Evolutionary conservation across 2,797 vertebrate genomes (phyloP), one percentile per base, ranked within the genome.

Genomic region (Podarcis siculus): DNA sequence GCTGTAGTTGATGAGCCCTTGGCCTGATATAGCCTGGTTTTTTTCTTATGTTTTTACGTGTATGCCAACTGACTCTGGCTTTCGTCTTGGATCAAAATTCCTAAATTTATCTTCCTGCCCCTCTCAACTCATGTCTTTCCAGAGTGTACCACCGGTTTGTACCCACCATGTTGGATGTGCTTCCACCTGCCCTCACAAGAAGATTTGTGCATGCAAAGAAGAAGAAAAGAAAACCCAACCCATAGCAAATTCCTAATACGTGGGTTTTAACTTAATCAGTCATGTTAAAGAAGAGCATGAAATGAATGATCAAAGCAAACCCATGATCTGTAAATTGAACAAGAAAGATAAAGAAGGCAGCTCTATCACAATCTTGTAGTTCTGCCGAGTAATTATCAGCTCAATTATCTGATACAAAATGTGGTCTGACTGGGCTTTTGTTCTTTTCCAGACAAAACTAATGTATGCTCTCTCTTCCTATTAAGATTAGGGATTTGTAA

Each of bases 241-340:
- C 87, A 79, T 37, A 64, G 37, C 37, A 73, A 80, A 73, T 79
- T 27, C 37, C n/a, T 75, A 84, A 85, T 80, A 79, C 39, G 6
- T 79, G 55, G 42, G 32, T 58, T 84, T 84, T 64, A 72, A 64
- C 82, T 64, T 73, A 85, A 84, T 73, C 83, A 80, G 78, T 81
- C 83, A n/a, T 73, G 42, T 73, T 81, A 89, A 58, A 71, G 78
- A 89, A 89, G 83, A 55, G 55, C 58, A 67, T 75, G 61, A 76
- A 89, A 85, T 37, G 80, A 85, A 89, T 85, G 78, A 89, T 85
- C 83, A 85, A 85, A 89, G 69, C 37, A 80, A 89, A 45, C 58
- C 25, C 87, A 89, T 55, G 58, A 89, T 81, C 83, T 89, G n/a
- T 75, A 89, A 89, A 89, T 75, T 89, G 78, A 81, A 89, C 77